Base-by-base conservation (phyloP, 2,888 invertebrate species). In the Beris chalybata region DNA sequence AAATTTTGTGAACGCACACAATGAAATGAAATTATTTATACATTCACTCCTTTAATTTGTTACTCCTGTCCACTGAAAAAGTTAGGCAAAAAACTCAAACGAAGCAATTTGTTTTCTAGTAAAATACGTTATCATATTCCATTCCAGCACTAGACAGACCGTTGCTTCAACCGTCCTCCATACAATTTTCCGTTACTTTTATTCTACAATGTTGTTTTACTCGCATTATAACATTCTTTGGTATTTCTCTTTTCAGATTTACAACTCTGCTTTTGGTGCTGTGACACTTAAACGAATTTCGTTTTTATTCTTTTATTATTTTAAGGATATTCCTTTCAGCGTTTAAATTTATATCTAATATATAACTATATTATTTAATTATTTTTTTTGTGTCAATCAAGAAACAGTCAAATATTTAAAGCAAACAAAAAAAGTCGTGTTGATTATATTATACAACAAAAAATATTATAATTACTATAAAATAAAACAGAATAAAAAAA, bases 251-350 rank as follows among this genome's bases (percentile, higher is more conserved):
- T 69, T 72, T 13, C 71, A 73, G 72, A 70, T 69, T 73, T 70
- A 73, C 71, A 73, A 69, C 66, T 74, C 74, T 65, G 70, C 74
- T 75, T 75, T 76, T 78, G 78, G 80, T 80, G 79, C 79, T 79
- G 79, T 79, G 80, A 79, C 78, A 80, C 79, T 76, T 80, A 74
- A 80, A 77, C 78, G 77, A 80, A 76, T 77, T 77, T 77, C 76
- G 75, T 76, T 72, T 76, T 74, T 76, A 72, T 74, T 74, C 71
- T 70, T 71, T 68, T 69, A 63, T 68, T 70, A 68, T 71, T 69
- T 67, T 70, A 67, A 50, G 65, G 43, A 57, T 64, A 64, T 58
- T 67, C 44, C 58, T 65, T 67, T 55, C 59, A 30, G 11, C 56
- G 56, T 56, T 31, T 65, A 65, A 48, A 65, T 48, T 56, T 45